phyloP scores from a whole-genome alignment of 2,113 vertebrate genomes.

The Aptenodytes forsteri region DNA sequence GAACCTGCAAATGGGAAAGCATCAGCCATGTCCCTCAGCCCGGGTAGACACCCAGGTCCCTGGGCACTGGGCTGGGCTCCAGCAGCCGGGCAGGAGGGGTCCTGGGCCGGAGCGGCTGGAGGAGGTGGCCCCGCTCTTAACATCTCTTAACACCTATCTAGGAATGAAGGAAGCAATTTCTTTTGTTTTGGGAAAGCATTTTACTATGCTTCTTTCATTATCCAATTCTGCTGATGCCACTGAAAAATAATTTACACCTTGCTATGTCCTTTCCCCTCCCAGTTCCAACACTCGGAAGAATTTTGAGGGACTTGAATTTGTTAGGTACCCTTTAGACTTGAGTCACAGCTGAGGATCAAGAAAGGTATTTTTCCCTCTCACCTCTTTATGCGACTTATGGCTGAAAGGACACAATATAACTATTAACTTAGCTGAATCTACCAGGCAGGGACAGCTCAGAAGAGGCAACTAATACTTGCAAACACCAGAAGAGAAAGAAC shows the following conservation, averaged over 20 bases:
- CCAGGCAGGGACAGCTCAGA: not conserved
- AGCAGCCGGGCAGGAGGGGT: not conserved
- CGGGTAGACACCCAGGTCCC: not conserved
- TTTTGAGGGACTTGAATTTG: not conserved
- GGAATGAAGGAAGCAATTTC: not conserved
- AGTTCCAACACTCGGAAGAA: not conserved
- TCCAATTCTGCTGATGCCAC: not conserved
- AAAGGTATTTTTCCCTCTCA: not conserved
- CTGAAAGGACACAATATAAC: not conserved
- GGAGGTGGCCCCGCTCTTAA: not conserved
- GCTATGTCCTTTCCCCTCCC: not conserved
- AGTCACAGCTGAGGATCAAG: not conserved
- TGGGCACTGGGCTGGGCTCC: not conserved
- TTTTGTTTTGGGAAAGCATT: not conserved
- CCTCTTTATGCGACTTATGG: not conserved
- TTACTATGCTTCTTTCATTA: not conserved
- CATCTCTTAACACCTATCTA: not conserved
- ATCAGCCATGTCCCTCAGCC: not conserved
- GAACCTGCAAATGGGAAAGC: not conserved
- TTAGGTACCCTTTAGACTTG: not conserved
- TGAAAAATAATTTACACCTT: not conserved
- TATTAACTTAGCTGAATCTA: not conserved
- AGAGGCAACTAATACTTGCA: not conserved
- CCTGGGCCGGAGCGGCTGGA: accelerated
- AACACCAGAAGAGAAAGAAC: not conserved